Evolutionary conservation across 53 echinoderm and acorn worm species (phyloP), one percentile per base, ranked within the genome.

Genomic region (Actinopyga echinites): DNA sequence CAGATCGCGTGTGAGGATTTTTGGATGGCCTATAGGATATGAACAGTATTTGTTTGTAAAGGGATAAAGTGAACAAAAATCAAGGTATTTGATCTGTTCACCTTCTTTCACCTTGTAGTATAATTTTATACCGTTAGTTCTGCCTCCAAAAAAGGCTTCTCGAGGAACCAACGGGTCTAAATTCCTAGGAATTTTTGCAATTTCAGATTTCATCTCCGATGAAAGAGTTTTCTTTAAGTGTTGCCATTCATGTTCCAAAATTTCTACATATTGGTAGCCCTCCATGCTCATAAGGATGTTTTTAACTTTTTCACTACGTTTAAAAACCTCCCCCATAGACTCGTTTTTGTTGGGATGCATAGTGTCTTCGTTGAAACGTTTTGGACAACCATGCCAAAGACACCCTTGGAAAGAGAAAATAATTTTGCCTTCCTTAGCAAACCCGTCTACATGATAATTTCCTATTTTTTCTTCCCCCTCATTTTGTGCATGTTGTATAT

Each of bases 21-120:
- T n/a, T n/a, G n/a, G n/a, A n/a, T n/a, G n/a, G n/a, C n/a, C n/a
- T n/a, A n/a, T n/a, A n/a, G n/a, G n/a, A n/a, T n/a, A n/a, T n/a
- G n/a, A n/a, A n/a, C n/a, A n/a, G n/a, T n/a, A n/a, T 85, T 75
- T 6, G 11, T 79, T 8, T 89, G 92, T 26, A 89, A 89, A 30
- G 68, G 65, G 86, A 24, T 86, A 89, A 0, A 84, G 29, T 0
- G 88, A 88, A 45, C 77, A 82, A 62, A 86, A 90, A 21, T 93
- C 91, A 0, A 86, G 65, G 69, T 93, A 93, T 12, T 73, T 57
- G 34, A 91, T 88, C n/a, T 79, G 52, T 61, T 92, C 89, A 20
- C 52, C 69, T 69, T 30, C 22, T 6, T 56, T 35, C 0, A 66
- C 69, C 21, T 24, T 31, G 10, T 93, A 38, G 8, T 42, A 23